Base-by-base conservation (phyloP, 2,888 invertebrate species). In the Pogonocherus hispidulus region DNA sequence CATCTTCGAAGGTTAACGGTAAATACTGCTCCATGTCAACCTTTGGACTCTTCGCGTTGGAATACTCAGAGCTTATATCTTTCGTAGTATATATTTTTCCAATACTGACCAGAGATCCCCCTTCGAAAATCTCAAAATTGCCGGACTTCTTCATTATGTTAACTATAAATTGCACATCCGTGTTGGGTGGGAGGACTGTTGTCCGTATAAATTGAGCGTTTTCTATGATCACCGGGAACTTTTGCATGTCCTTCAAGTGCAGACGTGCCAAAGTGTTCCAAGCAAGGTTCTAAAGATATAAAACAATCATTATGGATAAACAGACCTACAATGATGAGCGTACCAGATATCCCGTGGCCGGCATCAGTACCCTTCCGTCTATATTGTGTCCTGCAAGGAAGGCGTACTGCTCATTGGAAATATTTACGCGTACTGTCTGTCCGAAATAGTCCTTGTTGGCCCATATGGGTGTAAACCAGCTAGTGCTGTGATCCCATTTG, bases 401-500 rank as follows among this genome's bases (percentile, higher is more conserved):
- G 37, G 54, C 60, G 55, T 68, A 16, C 44, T 66, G 60, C 16
- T 32, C 44, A 35, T 51, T 63, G 5, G 56, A 67, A 18, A 70
- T 59, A 87, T 90, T 85, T 89, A 96, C 94, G 83, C 96, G 95
- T 67, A 97, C 92, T 11, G 91, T 88, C 84, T 96, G 96, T 0
- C 94, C 95, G 49, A 87, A 86, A 84, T 95, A 88, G 79, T 89
- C 95, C 5, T 51, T 52, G 0, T 90, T 89, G 71, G 89, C 89
- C 81, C 91, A 93, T 60, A 90, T 89, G 0, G 91, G 90, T 1
- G 92, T 91, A 75, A 90, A 86, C 92, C 93, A 93, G 71, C 92
- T 91, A 67, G 91, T 91, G 27, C 89, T 88, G 79, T 97, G 96
- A 77, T 97, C 94, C 96, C 96, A 97, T 71, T 90, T 89, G n/a